Evolutionary conservation across 2,797 vertebrate genomes (phyloP).

Genomic region (Muscicapa comitata): DNA sequence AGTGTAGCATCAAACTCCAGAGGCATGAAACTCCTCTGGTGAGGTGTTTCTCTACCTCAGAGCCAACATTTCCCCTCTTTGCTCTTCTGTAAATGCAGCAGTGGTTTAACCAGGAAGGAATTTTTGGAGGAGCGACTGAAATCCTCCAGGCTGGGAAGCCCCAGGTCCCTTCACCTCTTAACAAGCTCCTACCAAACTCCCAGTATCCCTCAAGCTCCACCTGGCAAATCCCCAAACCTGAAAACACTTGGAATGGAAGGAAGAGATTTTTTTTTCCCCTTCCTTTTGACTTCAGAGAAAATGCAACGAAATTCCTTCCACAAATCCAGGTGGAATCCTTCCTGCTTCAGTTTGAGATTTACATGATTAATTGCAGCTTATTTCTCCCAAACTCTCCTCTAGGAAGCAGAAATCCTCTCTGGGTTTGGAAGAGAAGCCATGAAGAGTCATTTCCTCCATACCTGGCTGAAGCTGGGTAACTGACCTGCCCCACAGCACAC

Average conservation of each 20-base stretch:
- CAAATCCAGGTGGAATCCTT: neutral
- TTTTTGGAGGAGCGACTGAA: neutral
- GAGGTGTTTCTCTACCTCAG: neutral
- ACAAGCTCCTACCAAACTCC: neutral
- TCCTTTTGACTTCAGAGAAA: neutral
- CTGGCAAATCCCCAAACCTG: neutral
- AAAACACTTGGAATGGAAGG: neutral
- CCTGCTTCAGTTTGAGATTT: neutral
- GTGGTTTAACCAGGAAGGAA: accelerated
- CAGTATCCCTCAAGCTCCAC: neutral
- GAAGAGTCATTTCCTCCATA: neutral
- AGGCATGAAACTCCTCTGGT: neutral
- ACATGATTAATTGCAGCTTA: neutral
- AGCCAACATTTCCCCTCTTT: neutral
- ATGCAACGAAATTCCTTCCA: neutral
- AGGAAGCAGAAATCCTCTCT: neutral
- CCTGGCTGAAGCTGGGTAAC: neutral
- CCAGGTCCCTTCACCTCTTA: neutral
- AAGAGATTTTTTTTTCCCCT: accelerated
- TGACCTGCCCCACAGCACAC: neutral
- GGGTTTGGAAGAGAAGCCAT: neutral
- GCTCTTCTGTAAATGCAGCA: neutral
- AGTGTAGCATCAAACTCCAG: accelerated
- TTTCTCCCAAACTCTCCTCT: neutral
- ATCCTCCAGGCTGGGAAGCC: neutral